A percentile compares a stretch with the other conserved stretches of the same genome.
Evolutionary conservation across 2,888 invertebrate species (phyloP).

Genomic region (Adineta ricciae): DNA sequence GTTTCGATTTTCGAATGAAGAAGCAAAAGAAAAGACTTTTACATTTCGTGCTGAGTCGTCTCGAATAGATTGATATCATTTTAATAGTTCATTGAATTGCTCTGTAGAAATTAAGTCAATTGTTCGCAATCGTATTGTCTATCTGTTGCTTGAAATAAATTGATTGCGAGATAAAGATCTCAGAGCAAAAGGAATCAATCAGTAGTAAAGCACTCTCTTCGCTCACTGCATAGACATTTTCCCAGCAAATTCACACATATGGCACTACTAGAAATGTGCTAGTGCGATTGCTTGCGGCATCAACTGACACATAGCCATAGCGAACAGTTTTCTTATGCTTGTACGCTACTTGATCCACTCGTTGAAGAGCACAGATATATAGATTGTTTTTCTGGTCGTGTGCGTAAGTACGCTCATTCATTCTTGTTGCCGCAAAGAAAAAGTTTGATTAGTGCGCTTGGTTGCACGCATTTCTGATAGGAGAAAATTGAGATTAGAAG

Average conservation of each 20-base stretch:
- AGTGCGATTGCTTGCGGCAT: conserved; percentile 4
- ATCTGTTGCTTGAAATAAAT: background rate
- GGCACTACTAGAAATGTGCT: conserved; percentile 2
- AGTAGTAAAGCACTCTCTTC: background rate
- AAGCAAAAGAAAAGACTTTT: too few species aligned
- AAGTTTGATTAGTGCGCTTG: conserved; percentile 6
- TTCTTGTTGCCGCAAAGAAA: conserved; percentile 1
- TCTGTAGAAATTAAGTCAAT: background rate
- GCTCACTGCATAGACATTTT: background rate
- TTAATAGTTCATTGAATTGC: background rate
- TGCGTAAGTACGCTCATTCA: background rate
- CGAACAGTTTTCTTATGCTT: background rate
- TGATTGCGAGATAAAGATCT: background rate
- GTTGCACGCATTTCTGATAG: background rate
- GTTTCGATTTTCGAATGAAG: too few species aligned
- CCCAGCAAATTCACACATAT: conserved; percentile 9
- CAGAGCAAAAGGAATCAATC: background rate
- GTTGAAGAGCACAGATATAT: conserved; percentile 7
- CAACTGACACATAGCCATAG: background rate
- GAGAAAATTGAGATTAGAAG: background rate
- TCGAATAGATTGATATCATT: background rate
- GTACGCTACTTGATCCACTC: conserved; percentile 2
- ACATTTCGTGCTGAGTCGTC: background rate
- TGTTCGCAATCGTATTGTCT: background rate
- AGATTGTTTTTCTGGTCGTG: conserved; percentile 5